Base-by-base conservation (phyloP, 1,140 invertebrate species). In the Temnothorax nylanderi region DNA sequence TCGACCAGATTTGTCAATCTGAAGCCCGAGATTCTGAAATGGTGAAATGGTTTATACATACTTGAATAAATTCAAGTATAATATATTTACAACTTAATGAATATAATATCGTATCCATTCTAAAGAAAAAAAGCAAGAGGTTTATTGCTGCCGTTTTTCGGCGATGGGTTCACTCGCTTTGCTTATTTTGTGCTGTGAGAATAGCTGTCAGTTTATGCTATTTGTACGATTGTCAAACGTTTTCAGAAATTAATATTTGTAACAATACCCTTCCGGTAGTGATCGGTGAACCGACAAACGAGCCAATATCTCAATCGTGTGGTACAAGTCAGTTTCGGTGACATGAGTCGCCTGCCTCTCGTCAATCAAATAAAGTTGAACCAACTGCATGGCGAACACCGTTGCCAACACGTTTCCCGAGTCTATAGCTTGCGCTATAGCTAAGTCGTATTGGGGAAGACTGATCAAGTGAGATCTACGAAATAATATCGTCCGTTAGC, bases 311-410 rank as follows among this genome's bases (percentile, higher is more conserved):
- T 99, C 98, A 54, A 99, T 97, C 0, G 98, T 98, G 89, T 98
- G 97, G 91, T 96, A 97, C 37, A 99, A 96, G 93, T 99, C 98
- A 74, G 97, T 97, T 94, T 99, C 98, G 13, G 96, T 97, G 11
- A 98, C 96, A 86, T 97, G 96, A 54, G 97, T 96, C 76, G 97
- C 97, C 82, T 97, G 97, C 84, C 98, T 96, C 91, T 99, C 98
- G 89, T 99, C 98, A 62, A 99, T 96, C 11, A 99, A 95, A 92
- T 99, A 98, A 69, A 98, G 95, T 94, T 99, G 98, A 0, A 99
- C 96, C 16, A 99, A 95, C 91, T 99, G 98, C 97, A 99, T 99
- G 3, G 98, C 98, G 93, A 99, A 99, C 0, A 96, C 96, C 2
- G 99, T 97, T 4, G 98, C 98, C 93, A 98, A 96, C 92, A 98